Evolutionary conservation across 2,113 vertebrate genomes (phyloP).

Genomic region (Dendrocopos noguchii): DNA sequence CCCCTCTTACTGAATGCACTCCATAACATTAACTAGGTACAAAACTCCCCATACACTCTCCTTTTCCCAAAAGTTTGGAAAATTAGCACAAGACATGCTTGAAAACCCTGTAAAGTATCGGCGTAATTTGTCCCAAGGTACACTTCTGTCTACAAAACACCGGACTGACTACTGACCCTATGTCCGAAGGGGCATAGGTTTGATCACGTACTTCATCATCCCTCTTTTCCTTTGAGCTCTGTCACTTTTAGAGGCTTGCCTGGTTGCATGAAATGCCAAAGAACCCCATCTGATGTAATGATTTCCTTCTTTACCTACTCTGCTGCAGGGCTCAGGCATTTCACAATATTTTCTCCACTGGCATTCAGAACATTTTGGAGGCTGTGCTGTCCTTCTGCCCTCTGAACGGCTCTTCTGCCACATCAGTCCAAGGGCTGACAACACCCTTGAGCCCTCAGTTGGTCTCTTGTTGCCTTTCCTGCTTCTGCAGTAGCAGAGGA

Average conservation of each 20-base stretch:
- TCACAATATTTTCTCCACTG: not conserved
- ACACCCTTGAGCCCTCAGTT: not conserved
- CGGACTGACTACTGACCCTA: not conserved
- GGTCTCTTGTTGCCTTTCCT: not conserved
- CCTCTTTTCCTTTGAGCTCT: not conserved
- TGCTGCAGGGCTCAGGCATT: not conserved
- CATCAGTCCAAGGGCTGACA: not conserved
- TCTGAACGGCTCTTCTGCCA: not conserved
- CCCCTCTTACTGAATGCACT: constrained; percentile 3
- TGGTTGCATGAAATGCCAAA: rapidly evolving
- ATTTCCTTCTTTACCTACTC: not conserved
- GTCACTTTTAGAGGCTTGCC: not conserved
- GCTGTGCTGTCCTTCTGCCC: not conserved
- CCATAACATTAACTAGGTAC: constrained; percentile 23
- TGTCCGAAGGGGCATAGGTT: not conserved
- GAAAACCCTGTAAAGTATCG: not conserved
- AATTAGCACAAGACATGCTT: not conserved
- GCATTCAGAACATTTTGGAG: not conserved
- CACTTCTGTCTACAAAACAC: not conserved
- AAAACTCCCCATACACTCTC: not conserved
- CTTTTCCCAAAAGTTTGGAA: not conserved
- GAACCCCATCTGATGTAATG: not conserved
- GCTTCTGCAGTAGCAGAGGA: not conserved
- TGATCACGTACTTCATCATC: not conserved
- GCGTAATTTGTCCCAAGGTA: not conserved